Base-by-base conservation (phyloP, 64 coral and sea anemone species). In the Orbicella faveolata region DNA sequence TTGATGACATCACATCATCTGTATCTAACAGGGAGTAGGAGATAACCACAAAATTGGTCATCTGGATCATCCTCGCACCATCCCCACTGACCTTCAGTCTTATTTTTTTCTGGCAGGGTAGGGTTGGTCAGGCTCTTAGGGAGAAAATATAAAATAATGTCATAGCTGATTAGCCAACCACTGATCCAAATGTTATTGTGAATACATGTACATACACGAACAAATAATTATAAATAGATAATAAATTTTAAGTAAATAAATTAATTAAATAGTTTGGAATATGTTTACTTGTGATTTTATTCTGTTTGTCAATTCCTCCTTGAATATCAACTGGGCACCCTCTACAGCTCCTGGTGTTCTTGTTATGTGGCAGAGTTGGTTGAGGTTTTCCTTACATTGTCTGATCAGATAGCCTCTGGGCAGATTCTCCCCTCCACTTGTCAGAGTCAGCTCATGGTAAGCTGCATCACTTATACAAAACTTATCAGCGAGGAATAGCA, bases 371-470 rank as follows among this genome's bases (percentile, higher is more conserved):
- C 89, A 91, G 34, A 95, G 68, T 61, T 91, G 17, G 52, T 90
- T 94, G 18, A 95, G 25, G 8, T 87, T 36, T 55, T 90, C 87
- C 33, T 94, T 94, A 51, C 92, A 94, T 20, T 94, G 88, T 55
- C 85, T 92, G 17, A 95, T 95, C 0, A 95, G 75, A 72, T 95
- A 92, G 75, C 72, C 61, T 17, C 94, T 92, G 67, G 89, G 89
- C 3, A 95, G 34, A 37, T 35, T 36, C 52, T 89, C 87, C 7
- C 94, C 94, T 79, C 66, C 79, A 76, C 75, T 41, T 81, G 86
- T 84, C 94, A 95, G 84, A 3, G 86, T 92, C 73, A 94, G 70
- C 68, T 94, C 89, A 87, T 90, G 93, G 87, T 94, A 94, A 6
- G 89, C 88, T 36, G 83, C 34, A 25, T 94, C 88, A 16, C 89